Percentiles rank a stretch among this genome's conserved stretches.
phyloP scores from a whole-genome alignment of 2,888 invertebrate genomes.

The Dascillus cervinus region DNA sequence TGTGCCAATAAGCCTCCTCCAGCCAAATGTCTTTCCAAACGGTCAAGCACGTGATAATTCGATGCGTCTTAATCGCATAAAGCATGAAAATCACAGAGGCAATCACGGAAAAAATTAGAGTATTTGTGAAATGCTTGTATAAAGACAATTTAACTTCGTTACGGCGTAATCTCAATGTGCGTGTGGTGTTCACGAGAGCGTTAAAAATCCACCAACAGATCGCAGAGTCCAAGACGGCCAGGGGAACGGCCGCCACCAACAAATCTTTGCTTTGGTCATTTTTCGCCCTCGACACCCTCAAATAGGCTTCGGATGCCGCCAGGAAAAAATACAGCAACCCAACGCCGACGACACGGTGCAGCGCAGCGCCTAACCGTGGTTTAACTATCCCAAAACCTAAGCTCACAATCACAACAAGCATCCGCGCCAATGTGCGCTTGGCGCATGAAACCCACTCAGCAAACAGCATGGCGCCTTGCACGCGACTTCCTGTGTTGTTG shows the following conservation, averaged over 20 bases:
- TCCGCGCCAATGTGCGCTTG: constrained; percentile 83
- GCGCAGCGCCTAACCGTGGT: constrained; percentile 79
- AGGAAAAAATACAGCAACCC: constrained; percentile 78
- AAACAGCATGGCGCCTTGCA: constrained; percentile 66
- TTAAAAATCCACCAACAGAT: constrained; percentile 95
- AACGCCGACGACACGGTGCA: constrained; percentile 80
- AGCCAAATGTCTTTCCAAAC: constrained; percentile 92
- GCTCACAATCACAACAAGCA: constrained; percentile 91
- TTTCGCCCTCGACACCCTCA: constrained; percentile 61
- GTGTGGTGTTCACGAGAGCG: constrained; percentile 79
- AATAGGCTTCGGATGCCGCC: constrained; percentile 79
- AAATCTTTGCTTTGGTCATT: constrained; percentile 55
- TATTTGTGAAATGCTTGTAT: constrained; percentile 91
- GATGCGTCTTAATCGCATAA: constrained; percentile 70
- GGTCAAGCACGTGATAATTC: constrained; percentile 58
- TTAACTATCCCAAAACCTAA: constrained; percentile 94
- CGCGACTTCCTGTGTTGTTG: constrained; percentile 58
- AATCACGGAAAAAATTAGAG: constrained; percentile 82
- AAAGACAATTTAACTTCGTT: constrained; percentile 85
- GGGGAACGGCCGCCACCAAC: constrained; percentile 74
- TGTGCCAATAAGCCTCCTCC: constrained; percentile 93
- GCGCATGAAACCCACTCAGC: constrained; percentile 89
- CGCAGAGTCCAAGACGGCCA: constrained; percentile 76
- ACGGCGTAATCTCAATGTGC: constrained; percentile 78
- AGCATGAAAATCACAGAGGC: constrained; percentile 90